A percentile compares a stretch with the other conserved stretches of the same genome.
phyloP scores from a whole-genome alignment of 2,113 vertebrate genomes.

The Xenopus borealis region DNA sequence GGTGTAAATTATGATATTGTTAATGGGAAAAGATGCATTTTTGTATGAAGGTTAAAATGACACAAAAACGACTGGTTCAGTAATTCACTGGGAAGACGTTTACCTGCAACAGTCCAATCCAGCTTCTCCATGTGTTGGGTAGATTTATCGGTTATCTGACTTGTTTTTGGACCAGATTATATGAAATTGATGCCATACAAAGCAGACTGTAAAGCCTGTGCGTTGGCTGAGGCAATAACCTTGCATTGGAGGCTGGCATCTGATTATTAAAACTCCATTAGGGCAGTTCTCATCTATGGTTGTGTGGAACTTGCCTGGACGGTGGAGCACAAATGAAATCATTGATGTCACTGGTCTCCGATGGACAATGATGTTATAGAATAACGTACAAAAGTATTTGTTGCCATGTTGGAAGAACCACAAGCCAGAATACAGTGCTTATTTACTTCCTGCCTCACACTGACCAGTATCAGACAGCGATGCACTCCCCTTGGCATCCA shows the following conservation, averaged over 20 bases:
- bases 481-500: neutral
- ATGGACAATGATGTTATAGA: neutral
- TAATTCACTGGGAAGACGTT: neutral
- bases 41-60: neutral
- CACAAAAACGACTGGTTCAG: neutral
- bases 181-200: no score
- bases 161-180: no score
- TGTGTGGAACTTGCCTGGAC: no score
- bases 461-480: neutral
- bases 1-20: neutral
- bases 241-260: no score
- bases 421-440: neutral
- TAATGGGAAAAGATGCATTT: neutral
- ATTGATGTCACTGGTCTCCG: neutral
- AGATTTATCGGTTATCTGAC: no score
- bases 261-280: no score
- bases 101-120: constrained; percentile 10
- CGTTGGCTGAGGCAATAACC: no score
- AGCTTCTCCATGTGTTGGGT: no score
- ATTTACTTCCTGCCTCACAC: neutral
- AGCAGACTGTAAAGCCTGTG: no score
- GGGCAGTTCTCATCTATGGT: no score
- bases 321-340: neutral
- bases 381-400: neutral
- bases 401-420: constrained; percentile 6